Evolutionary conservation across 2,797 vertebrate species (phyloP).

Genomic region (Sarcophilus harrisii): DNA sequence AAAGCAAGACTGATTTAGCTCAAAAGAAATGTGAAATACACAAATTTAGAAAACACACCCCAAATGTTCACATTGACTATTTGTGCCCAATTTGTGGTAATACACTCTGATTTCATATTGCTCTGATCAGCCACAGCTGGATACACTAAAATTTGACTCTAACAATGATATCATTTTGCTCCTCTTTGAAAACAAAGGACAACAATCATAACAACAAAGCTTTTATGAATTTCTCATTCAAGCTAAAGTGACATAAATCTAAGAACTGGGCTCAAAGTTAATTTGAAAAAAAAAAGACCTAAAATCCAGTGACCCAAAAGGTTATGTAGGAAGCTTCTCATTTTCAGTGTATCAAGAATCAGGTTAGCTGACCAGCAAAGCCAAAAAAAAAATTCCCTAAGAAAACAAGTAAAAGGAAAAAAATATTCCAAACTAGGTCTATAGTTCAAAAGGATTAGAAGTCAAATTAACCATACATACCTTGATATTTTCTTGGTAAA

Average conservation of each 20-base stretch:
- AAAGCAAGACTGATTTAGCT: no score
- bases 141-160: no score
- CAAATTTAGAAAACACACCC: no score
- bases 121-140: no score
- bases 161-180: no score
- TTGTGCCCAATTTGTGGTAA: no score
- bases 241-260: not conserved
- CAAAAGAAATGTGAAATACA: no score
- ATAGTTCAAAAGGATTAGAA: slow-evolving; percentile 23
- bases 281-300: not conserved
- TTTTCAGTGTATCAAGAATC: not conserved
- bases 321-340: slow-evolving; percentile 3
- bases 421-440: not conserved
- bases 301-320: not conserved
- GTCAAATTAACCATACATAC: not conserved
- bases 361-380: not conserved
- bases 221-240: slow-evolving; percentile 6
- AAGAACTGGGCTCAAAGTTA: not conserved
- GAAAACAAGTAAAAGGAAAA: slow-evolving; percentile 30
- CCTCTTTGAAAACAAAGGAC: no score
- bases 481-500: slow-evolving; percentile 12
- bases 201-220: not conserved
- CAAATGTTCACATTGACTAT: no score
- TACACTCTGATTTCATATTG: no score
- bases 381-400: not conserved